Evolutionary conservation across 2,888 invertebrate species (phyloP), one percentile per base, ranked within the genome.

Genomic region (Incurvaria masculella): DNA sequence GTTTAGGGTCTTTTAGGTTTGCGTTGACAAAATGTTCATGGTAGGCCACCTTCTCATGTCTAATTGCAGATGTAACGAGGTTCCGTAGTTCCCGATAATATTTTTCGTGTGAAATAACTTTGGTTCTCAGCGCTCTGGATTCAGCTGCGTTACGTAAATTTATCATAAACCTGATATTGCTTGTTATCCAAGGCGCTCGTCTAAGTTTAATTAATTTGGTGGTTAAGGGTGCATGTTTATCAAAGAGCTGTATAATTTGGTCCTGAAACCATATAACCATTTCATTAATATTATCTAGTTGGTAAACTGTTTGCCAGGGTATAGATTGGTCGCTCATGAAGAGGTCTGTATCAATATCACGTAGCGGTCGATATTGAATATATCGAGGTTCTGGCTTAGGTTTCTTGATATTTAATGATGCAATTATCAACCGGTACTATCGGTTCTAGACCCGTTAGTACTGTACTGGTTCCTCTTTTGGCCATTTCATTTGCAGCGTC

Each of bases 51-150:
- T 44, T 44, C n/a, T 44, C 33, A 10, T 18, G 17, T 18, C 33
- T 21, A 4, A 33, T 17, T 5, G 44, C 19, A 11, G 11, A 33
- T 5, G 27, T 27, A 18, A 44, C 33, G 6, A 20, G 27, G n/a
- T 44, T 44, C 18, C 33, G 27, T 33, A 44, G 33, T 18, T n/a
- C 23, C 33, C 20, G 27, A 33, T 44, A 44, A 19, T 44, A 44
- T 14, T 21, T 23, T 2, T 33, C 2, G n/a, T 44, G 44, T 17
- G 16, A 18, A n/a, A 33, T 18, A 6, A n/a, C 10, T 27, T 44
- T 21, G 5, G 44, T 27, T 8, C 21, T 17, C 18, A 19, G 21
- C 2, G 44, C 44, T 33, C 44, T 16, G 11, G 18, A 2, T 27
- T 33, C 8, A 5, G 33, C 44, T 14, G 27, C 33, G 19, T 44